Base-by-base conservation (phyloP, 2,113 vertebrate genomes). In the Acanthisitta chloris region DNA sequence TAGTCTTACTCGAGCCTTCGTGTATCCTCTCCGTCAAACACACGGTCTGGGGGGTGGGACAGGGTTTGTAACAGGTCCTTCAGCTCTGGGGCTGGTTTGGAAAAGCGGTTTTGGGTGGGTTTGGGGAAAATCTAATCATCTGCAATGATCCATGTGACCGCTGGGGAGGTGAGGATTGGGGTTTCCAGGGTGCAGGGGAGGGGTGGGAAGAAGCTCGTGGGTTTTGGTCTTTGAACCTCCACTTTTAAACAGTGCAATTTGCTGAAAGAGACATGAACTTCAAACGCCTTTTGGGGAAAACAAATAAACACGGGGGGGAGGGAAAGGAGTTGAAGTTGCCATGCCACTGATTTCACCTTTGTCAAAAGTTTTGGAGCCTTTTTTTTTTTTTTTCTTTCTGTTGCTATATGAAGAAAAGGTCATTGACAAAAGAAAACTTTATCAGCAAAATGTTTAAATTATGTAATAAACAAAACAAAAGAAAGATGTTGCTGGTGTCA, bases 401-500 rank as follows among this genome's bases (percentile, higher is more conserved):
- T 98, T 97, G 98, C 96, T 97, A 88, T 95, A 96, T 78, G 64
- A 57, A 72, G 77, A 77, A 80, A 64, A 4, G 16, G 94, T 98
- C 96, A 96, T 85, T 81, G 93, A 96, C 82, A 90, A 95, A 91
- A 94, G 92, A 96, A 80, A 88, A 95, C 94, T 98, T 98, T 98
- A 97, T 97, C 96, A 96, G 95, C 94, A 96, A 98, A 97, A 95
- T 96, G 95, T 98, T 98, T 97, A 96, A 96, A 98, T 97, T 96
- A 97, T 90, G 92, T 98, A 98, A 98, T 98, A 98, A 97, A 97
- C 72, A 96, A 95, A 93, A 81, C 17, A 96, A 96, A 97, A 92
- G 36, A 84, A 95, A 91, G 55, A 73, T 83, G 74, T 94, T 86
- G 86, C 57, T 83, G 38, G 59, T 72, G 69, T 94, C 59, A 59